A percentile compares a stretch with the other conserved stretches of the same genome.
These are phyloP conservation scores for Porites cylindrica DNA, from an alignment of 92 coral and sea anemone genomes.

Conservation along the genomic window DNA sequence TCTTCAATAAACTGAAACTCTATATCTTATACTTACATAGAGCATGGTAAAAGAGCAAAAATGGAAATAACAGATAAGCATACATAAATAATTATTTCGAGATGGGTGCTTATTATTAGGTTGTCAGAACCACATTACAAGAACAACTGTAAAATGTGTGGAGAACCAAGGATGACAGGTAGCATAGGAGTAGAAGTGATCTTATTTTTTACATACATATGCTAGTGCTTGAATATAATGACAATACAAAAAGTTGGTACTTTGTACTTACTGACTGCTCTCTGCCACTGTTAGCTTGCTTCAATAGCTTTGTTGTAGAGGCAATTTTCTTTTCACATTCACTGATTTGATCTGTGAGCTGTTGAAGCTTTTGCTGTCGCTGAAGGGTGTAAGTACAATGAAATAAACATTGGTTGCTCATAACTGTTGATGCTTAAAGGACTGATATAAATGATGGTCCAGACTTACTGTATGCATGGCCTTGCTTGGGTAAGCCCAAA, in stretches of 20 bases:
- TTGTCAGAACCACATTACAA: too few relatives aligned
- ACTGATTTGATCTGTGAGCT: constrained; percentile 69
- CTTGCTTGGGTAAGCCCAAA: constrained; percentile 99
- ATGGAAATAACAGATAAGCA: too few relatives aligned
- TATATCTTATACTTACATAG: too few relatives aligned
- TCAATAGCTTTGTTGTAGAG: constrained; percentile 68
- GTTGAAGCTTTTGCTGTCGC: constrained; percentile 87
- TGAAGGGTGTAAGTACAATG: constrained; percentile 1
- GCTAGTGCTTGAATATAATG: too few relatives aligned
- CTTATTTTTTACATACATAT: too few relatives aligned
- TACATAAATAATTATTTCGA: too few relatives aligned
- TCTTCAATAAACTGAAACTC: too few relatives aligned
- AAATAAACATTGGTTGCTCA: not conserved
- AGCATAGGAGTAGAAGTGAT: too few relatives aligned
- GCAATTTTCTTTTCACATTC: constrained; percentile 82
- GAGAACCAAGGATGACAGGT: too few relatives aligned
- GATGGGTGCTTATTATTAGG: too few relatives aligned
- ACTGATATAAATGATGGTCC: not conserved
- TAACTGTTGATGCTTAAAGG: not conserved
- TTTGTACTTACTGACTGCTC: constrained; percentile 78
- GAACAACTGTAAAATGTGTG: too few relatives aligned
- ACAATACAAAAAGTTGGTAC: not conserved
- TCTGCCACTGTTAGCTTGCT: constrained; percentile 79
- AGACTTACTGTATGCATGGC: constrained; percentile 91
- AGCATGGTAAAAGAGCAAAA: too few relatives aligned